phyloP scores from a whole-genome alignment of 2,113 vertebrate species.

The Hydropotes inermis region DNA sequence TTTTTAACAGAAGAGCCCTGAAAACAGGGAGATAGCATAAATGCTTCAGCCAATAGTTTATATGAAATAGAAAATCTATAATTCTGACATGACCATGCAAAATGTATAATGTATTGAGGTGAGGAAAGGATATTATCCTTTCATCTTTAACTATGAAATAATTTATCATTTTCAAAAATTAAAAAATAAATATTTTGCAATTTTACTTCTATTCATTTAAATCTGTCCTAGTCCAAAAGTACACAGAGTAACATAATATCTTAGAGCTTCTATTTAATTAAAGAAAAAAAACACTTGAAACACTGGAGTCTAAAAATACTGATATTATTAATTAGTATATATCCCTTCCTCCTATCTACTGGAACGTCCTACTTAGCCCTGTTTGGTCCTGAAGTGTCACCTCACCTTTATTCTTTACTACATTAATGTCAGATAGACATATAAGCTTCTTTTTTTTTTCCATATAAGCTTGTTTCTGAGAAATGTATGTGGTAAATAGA shows the following conservation, averaged over 20 bases:
- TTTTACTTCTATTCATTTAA: slow-evolving; percentile 18
- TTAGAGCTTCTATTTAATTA: neutral
- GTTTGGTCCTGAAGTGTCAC: neutral
- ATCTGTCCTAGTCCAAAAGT: neutral
- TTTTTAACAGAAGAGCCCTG: neutral
- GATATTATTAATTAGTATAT: neutral
- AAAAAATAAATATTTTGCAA: neutral
- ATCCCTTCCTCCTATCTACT: neutral
- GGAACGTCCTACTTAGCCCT: neutral
- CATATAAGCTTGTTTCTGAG: neutral
- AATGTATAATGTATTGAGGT: neutral
- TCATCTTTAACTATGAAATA: neutral
- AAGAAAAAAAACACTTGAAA: neutral
- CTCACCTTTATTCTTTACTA: slow-evolving; percentile 8
- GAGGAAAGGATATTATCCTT: neutral
- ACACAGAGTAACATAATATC: neutral
- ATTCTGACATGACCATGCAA: neutral
- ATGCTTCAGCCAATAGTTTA: neutral
- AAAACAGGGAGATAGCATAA: neutral
- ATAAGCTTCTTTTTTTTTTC: neutral
- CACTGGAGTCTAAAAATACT: neutral
- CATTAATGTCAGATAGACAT: neutral
- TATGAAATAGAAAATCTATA: slow-evolving; percentile 2
- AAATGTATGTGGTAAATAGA: neutral
- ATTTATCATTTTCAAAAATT: slow-evolving; percentile 34